Evolutionary conservation across 2,797 vertebrate species (phyloP).

Genomic region (Pangasius larnaudii): DNA sequence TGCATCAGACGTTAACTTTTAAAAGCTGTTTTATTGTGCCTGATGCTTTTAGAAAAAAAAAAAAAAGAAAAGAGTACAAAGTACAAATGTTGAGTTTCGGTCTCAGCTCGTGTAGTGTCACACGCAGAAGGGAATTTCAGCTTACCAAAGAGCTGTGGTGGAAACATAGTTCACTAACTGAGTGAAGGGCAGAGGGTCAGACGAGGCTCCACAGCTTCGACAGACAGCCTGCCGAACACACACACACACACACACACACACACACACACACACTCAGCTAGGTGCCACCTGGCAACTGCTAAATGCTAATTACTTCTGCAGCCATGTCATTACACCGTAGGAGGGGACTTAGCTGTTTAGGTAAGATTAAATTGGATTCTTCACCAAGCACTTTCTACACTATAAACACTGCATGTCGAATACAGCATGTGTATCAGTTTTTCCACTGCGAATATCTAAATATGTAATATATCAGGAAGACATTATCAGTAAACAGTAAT

Average conservation of each 20-base stretch:
- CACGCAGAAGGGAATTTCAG: constrained; percentile 24
- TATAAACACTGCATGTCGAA: constrained; percentile 6
- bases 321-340: constrained; percentile 36
- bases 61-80: not conserved
- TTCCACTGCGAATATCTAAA: not conserved
- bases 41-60: not conserved
- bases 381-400: not conserved
- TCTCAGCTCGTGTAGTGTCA: not conserved
- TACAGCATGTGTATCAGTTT: not conserved
- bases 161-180: constrained; percentile 98
- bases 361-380: constrained; percentile 1
- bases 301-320: constrained; percentile 51
- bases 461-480: too few species aligned
- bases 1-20: not conserved
- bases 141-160: constrained; percentile 95
- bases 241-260: constrained; percentile 23
- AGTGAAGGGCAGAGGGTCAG: constrained; percentile 94
- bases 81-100: not conserved
- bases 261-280: constrained; percentile 39
- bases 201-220: constrained; percentile 92
- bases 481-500: not conserved
- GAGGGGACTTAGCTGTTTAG: not conserved
- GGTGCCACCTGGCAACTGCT: constrained; percentile 36
- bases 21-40: not conserved
- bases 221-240: constrained; percentile 84